Conservation (phyloP, 2,797 vertebrate species). For the Percopsis omiscomaycus region DNA sequence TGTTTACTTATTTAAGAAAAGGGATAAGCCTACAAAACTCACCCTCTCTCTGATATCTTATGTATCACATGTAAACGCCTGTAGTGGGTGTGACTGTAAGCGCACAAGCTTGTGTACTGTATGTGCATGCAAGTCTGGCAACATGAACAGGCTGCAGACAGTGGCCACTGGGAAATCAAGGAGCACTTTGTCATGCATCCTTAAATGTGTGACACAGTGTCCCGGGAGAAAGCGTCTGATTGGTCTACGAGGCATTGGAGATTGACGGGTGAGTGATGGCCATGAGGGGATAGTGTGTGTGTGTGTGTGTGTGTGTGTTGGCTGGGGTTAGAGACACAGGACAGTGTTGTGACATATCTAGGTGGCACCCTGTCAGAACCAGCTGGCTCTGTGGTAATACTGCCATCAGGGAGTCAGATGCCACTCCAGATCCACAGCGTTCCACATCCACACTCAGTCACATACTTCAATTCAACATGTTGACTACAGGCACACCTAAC, state of each 20-base stretch:
- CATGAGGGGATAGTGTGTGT: constrained; percentile 62
- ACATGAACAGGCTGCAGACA: constrained; percentile 69
- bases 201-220: constrained; percentile 82
- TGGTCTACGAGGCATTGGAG: constrained; percentile 79
- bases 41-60: constrained; percentile 16
- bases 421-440: constrained; percentile 43
- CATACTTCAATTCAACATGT: not conserved
- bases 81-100: constrained; percentile 31
- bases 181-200: constrained; percentile 85
- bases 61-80: constrained; percentile 55
- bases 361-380: constrained; percentile 75
- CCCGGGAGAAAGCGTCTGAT: constrained; percentile 79
- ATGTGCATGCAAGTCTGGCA: constrained; percentile 45
- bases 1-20: too few species aligned
- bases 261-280: constrained; percentile 80
- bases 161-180: constrained; percentile 85
- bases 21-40: not conserved
- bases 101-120: constrained; percentile 17
- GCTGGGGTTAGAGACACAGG: constrained; percentile 71
- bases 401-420: constrained; percentile 63
- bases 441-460: constrained; percentile 29
- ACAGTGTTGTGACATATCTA: constrained; percentile 75
- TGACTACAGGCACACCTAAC: too few species aligned
- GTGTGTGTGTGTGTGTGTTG: constrained; percentile 52
- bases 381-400: constrained; percentile 71